phyloP scores from a whole-genome alignment of 2,113 vertebrate genomes.

The Geococcyx californianus region DNA sequence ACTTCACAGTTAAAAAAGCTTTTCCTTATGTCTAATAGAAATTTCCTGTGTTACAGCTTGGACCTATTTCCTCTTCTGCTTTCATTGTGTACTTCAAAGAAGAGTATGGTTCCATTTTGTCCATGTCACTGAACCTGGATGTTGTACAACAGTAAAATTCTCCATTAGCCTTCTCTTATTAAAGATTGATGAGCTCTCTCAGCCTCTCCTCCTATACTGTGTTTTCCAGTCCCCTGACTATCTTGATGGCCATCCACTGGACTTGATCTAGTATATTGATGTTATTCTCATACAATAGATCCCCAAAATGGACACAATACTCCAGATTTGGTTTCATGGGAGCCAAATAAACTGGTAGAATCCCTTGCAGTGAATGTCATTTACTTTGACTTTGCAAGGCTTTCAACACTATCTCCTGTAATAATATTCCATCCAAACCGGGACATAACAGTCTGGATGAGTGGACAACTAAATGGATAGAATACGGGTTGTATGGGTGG shows the following conservation, averaged over 20 bases:
- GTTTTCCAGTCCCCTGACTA: not conserved
- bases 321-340: not conserved
- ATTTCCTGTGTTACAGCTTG: not conserved
- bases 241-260: not conserved
- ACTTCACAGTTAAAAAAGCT: not conserved
- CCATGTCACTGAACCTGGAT: not conserved
- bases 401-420: not conserved
- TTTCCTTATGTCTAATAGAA: not conserved
- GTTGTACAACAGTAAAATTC: not conserved
- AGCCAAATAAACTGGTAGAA: not conserved
- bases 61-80: not conserved
- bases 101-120: not conserved
- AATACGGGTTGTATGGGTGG: not conserved
- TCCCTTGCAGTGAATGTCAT: not conserved
- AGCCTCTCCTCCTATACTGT: not conserved
- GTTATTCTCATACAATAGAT: not conserved
- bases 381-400: not conserved
- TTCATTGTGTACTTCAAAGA: not conserved
- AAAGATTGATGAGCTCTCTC: not conserved
- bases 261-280: not conserved
- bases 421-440: not conserved
- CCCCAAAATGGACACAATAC: no score
- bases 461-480: not conserved
- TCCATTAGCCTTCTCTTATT: not conserved
- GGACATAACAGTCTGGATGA: not conserved